A percentile compares a stretch with the other conserved stretches of the same genome.
These are phyloP conservation scores for Alexandromys fortis DNA, from an alignment of 2,113 vertebrate genomes.

Conservation along the genomic window DNA sequence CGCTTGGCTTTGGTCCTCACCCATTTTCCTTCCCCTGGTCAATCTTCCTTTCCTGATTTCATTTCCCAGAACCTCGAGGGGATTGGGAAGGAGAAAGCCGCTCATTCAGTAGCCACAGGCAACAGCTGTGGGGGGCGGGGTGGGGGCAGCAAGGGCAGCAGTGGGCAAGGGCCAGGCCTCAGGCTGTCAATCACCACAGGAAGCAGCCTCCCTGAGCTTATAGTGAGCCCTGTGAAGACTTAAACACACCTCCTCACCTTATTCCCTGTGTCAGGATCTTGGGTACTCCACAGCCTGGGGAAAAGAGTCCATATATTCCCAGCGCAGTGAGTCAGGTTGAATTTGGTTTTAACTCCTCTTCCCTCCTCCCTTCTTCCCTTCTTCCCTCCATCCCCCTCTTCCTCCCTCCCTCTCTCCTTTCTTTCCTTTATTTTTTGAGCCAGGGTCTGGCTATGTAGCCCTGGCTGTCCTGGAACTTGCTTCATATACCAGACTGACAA, in stretches of 20 bases:
- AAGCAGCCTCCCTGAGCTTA: background rate
- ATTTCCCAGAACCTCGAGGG: background rate
- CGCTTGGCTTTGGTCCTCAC: background rate
- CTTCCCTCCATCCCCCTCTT: background rate
- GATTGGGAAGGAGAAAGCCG: background rate
- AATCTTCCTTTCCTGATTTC: constrained; percentile 35
- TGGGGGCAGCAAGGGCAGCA: background rate
- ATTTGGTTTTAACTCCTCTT: background rate
- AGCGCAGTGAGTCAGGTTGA: background rate
- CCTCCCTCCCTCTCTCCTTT: background rate
- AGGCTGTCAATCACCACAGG: background rate
- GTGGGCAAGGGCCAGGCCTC: background rate
- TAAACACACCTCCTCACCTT: background rate
- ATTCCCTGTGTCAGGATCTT: background rate
- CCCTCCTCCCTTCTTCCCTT: no score
- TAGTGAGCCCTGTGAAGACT: background rate
- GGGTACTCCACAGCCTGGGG: background rate
- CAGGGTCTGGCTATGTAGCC: background rate
- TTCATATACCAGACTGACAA: background rate
- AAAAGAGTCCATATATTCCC: background rate
- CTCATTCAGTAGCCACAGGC: no score
- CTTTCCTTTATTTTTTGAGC: background rate
- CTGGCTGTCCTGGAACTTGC: background rate
- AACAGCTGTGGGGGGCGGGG: no score
- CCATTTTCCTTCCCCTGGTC: background rate